Evolutionary conservation across 2,797 vertebrate genomes (phyloP).

Genomic region (Tragopan temminckii): DNA sequence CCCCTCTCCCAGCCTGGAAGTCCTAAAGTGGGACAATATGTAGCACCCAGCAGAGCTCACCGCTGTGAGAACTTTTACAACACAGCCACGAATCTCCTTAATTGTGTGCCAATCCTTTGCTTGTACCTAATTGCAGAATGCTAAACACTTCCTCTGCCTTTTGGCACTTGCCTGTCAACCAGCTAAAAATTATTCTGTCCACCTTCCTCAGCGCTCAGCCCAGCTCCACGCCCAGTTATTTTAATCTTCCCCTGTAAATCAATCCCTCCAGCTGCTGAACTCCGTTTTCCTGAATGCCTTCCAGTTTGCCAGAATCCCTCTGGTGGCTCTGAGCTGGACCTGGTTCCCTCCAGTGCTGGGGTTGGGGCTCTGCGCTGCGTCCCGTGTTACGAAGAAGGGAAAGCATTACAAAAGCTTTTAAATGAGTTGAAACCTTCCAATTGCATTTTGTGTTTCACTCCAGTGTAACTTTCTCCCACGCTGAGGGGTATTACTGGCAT

Average conservation of each 20-base stretch:
- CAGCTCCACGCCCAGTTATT: neutral
- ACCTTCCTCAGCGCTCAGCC: neutral
- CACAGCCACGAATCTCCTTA: rapidly evolving
- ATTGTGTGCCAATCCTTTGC: neutral
- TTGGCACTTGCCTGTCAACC: neutral
- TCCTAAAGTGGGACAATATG: rapidly evolving
- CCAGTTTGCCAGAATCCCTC: neutral
- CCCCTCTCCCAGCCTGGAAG: neutral
- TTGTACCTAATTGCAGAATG: neutral
- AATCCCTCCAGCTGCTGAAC: neutral
- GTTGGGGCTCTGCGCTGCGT: neutral
- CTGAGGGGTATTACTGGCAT: neutral
- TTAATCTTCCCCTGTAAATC: neutral
- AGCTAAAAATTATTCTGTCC: neutral
- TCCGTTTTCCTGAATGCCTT: neutral
- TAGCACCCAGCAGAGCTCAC: rapidly evolving
- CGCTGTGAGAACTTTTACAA: neutral
- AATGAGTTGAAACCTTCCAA: neutral
- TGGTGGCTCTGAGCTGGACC: neutral
- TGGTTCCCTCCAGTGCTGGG: neutral
- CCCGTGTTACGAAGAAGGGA: rapidly evolving
- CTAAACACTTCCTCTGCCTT: neutral
- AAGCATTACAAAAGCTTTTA: neutral
- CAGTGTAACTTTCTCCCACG: neutral
- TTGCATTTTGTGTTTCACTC: rapidly evolving